A percentile compares a stretch with the other conserved stretches of the same genome.
Evolutionary conservation across 2,888 invertebrate genomes (phyloP).

Genomic region (Tholera decimalis): DNA sequence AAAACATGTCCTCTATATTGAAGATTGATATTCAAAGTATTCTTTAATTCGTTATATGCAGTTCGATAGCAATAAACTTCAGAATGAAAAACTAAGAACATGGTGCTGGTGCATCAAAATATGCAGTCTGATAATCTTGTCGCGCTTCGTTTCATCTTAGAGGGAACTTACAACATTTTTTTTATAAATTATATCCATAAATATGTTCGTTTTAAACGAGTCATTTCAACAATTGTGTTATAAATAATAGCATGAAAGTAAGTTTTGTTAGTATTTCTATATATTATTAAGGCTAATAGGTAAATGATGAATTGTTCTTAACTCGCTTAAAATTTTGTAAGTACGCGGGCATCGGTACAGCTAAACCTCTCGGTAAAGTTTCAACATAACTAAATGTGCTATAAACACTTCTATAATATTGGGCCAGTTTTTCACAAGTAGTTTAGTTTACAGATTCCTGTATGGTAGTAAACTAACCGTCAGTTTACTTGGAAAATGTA

Average conservation of each 20-base stretch:
- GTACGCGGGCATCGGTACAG: neutral
- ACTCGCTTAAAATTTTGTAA: neutral
- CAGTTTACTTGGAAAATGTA: neutral
- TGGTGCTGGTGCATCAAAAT: too few relatives aligned
- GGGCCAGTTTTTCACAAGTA: neutral
- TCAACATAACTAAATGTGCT: neutral
- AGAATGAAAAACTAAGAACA: conserved; percentile 2
- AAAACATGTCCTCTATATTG: neutral
- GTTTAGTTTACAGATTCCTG: neutral
- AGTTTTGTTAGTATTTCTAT: conserved; percentile 16
- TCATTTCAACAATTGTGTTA: neutral
- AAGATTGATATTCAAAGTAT: neutral
- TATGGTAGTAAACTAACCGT: neutral
- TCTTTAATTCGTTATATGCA: neutral
- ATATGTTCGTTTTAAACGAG: neutral
- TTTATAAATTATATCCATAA: neutral
- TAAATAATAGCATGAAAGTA: neutral
- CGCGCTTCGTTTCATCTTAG: neutral
- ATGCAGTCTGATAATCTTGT: neutral
- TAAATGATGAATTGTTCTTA: neutral
- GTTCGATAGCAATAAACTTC: neutral
- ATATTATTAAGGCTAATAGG: neutral
- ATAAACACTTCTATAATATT: neutral
- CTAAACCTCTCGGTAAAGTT: neutral
- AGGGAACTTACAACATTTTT: conserved; percentile 1